These are phyloP conservation scores for Rhinoptilus africanus DNA, from an alignment of 2,113 vertebrate species.

Conservation along the genomic window DNA sequence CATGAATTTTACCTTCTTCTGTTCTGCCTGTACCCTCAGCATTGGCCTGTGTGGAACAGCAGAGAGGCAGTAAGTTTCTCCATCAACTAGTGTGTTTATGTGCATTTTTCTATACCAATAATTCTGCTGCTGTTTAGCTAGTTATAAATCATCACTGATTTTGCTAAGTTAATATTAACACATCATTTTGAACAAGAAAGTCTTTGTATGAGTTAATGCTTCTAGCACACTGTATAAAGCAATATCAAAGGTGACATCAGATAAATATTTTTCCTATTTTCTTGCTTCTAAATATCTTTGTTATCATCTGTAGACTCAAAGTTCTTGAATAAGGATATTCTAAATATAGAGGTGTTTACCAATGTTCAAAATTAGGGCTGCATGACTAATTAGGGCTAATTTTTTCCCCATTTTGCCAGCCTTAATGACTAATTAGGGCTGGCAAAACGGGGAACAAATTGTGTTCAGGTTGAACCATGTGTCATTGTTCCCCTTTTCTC, in stretches of 20 bases:
- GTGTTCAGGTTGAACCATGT: not conserved
- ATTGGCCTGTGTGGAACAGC: not conserved
- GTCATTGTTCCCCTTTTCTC: not conserved
- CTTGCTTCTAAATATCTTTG: not conserved
- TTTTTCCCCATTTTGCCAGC: too few species aligned
- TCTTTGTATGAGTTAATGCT: not conserved
- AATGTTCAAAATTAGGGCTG: not conserved
- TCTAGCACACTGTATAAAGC: not conserved
- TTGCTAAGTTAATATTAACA: not conserved
- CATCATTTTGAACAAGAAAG: not conserved
- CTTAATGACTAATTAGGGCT: not conserved
- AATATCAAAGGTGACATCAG: not conserved
- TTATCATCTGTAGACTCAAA: not conserved
- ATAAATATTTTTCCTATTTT: not conserved
- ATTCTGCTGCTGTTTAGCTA: not conserved
- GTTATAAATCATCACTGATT: not conserved
- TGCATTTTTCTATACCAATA: not conserved
- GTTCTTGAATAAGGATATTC: not conserved
- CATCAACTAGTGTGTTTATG: not conserved
- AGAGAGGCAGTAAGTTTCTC: not conserved
- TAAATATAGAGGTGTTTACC: not conserved
- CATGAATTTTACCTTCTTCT: not conserved
- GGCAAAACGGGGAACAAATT: not conserved
- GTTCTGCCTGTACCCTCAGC: not conserved
- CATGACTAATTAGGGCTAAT: not conserved